Evolutionary conservation across 2,113 vertebrate species (phyloP), one percentile per base, ranked within the genome.

Genomic region (Bathybates hornii): DNA sequence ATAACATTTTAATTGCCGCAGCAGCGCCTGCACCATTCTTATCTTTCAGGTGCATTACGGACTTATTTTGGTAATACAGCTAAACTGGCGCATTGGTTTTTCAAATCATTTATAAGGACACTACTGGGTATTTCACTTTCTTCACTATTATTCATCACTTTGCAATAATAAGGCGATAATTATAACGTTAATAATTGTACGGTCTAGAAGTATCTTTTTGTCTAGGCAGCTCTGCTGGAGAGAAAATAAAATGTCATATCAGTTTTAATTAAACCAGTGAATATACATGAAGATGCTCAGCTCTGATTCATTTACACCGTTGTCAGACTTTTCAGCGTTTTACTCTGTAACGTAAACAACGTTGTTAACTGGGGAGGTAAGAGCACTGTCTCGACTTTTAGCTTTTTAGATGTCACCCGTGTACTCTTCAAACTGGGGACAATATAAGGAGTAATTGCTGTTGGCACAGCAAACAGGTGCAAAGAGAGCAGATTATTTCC

Each of bases 401-500:
- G 8, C 56, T 90, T 84, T 38, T 61, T 86, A 54, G 63, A 50
- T 88, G 48, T 83, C 71, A 79, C 17, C 27, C 8, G 50, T 27
- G 29, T 6, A 36, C 17, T 71, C 48, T 63, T 61, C n/a, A 86
- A 56, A 34, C 12, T 80, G 53, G 43, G 52, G 52, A 87, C 76
- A 81, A 11, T 27, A 61, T 59, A 86, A 88, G 54, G 19, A 86
- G 53, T 36, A 82, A 57, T n/a, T 16, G 54, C 63, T 86, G 32
- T 80, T 56, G 81, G 84, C 88, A 45, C 21, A 66, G 80, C 16
- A 90, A 89, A 87, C 82, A 87, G 86, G 81, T 89, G 87, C 83
- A 86, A 79, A 83, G 43, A 81, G 52, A 83, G 27, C 82, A 80
- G 50, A 86, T 87, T 71, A 84, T 85, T 86, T 91, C 78, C 88